phyloP scores from a whole-genome alignment of 1,140 invertebrate genomes.

The Leguminivora glycinivorella region DNA sequence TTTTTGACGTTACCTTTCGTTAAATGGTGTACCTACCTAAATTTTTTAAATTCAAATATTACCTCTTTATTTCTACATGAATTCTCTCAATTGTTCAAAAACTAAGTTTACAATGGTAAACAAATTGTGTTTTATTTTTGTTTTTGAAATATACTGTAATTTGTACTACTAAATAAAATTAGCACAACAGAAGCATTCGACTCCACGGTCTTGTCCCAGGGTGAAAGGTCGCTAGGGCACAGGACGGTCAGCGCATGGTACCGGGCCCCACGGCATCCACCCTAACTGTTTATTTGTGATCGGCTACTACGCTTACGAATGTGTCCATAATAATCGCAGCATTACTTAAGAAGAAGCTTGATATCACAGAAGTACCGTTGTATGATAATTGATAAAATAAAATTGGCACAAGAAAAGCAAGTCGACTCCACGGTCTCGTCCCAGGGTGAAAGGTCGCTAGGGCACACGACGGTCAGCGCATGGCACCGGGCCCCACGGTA shows the following conservation, averaged over 20 bases:
- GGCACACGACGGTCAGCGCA: constrained; percentile 70
- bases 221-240: constrained; percentile 71
- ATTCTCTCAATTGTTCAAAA: too few species aligned
- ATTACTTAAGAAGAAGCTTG: too few species aligned
- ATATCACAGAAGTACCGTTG: too few species aligned
- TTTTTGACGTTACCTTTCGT: too few species aligned
- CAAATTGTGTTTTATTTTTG: too few species aligned
- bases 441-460: constrained; percentile 72
- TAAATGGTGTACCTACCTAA: too few species aligned
- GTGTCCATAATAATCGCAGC: too few species aligned
- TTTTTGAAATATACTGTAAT: too few species aligned
- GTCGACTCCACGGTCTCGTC: constrained; percentile 30
- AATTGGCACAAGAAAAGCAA: not conserved
- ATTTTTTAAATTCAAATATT: too few species aligned
- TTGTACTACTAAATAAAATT: not conserved
- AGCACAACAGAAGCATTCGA: not conserved
- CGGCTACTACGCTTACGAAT: not conserved
- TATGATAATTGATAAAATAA: not conserved
- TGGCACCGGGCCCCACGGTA: constrained; percentile 60
- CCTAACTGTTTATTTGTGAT: not conserved
- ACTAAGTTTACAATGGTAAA: too few species aligned
- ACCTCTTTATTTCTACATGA: too few species aligned
- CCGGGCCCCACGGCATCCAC: constrained; percentile 47
- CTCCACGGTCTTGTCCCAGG: constrained; percentile 46
- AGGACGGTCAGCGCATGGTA: constrained; percentile 73